Evolutionary conservation across 2,888 invertebrate genomes (phyloP), one percentile per base, ranked within the genome.

Genomic region (Hymenopus coronatus): DNA sequence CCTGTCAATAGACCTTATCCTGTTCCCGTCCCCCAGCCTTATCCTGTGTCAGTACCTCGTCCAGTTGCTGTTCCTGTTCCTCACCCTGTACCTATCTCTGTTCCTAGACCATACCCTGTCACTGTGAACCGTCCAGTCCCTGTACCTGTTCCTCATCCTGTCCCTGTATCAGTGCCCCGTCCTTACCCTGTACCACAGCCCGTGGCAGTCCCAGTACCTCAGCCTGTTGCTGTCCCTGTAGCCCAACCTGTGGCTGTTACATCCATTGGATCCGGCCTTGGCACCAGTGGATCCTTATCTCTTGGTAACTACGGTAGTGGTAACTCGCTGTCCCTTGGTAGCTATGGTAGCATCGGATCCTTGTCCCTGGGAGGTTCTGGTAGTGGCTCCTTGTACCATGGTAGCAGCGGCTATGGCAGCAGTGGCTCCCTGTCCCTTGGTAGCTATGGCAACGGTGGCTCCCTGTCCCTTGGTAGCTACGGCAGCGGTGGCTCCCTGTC

Each of bases 11-110:
- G 87, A 40, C 87, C 82, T 4, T 40, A 40, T 27, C 87, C 87
- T 33, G 87, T 87, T 3, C 30, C 87, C 4, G 87, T 87, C 6
- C 87, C 87, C 3, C 14, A 81, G 1, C 87, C 87, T 6, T 87
- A 87, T n/a, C 87, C 87, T 9, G 87, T 87, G 9, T n/a, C 87
- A 14, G 87, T 87, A 7, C 87, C 87, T 82, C 81, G 87, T 14
- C 87, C 87, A 30, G 81, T 33, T 15, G 27, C 87, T 20, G 87
- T 87, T 4, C n/a, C 82, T 25, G 87, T 87, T 7, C 87, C 87
- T 20, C 87, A 87, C 2, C 87, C 87, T 4, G 82, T 87, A 3
- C 87, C n/a, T 2, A 40, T 87, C 6, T n/a, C 28, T 15, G 87
- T 87, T 0, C 82, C 82, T 9, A 87, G 30, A n/a, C 88, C 88